Conservation (phyloP, 1,140 invertebrate genomes). For the Papilio polyxenes region DNA sequence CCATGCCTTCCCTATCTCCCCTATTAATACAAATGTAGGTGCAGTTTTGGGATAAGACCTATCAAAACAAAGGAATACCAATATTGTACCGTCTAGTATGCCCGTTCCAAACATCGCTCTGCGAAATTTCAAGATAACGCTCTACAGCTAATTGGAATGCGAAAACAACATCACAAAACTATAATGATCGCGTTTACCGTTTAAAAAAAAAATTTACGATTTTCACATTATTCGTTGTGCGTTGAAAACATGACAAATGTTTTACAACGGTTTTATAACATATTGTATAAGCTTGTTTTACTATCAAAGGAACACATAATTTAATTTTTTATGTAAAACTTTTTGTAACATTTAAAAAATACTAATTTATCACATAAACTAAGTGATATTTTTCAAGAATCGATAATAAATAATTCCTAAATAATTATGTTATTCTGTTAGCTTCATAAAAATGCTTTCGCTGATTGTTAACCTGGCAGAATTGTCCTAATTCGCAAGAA, state of each 20-base stretch:
- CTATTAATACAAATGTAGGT: too few relatives aligned
- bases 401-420: neutral
- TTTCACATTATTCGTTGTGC: neutral
- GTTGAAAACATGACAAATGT: slow-evolving; percentile 8
- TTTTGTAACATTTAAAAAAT: neutral
- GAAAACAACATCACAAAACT: slow-evolving; percentile 20
- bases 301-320: neutral
- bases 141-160: neutral
- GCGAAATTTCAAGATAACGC: neutral
- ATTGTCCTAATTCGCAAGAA: neutral
- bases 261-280: neutral
- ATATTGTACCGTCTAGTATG: neutral
- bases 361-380: too few relatives aligned
- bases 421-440: neutral
- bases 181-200: slow-evolving; percentile 6
- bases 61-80: neutral
- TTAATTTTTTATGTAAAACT: neutral
- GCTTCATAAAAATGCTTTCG: neutral
- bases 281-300: slow-evolving; percentile 9
- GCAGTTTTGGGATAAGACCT: too few relatives aligned
- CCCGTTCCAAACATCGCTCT: neutral
- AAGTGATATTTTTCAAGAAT: too few relatives aligned
- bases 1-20: too few relatives aligned
- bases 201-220: slow-evolving; percentile 6
- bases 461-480: neutral